Base-by-base conservation (phyloP, 2,888 invertebrate genomes). In the Athalia cordata region DNA sequence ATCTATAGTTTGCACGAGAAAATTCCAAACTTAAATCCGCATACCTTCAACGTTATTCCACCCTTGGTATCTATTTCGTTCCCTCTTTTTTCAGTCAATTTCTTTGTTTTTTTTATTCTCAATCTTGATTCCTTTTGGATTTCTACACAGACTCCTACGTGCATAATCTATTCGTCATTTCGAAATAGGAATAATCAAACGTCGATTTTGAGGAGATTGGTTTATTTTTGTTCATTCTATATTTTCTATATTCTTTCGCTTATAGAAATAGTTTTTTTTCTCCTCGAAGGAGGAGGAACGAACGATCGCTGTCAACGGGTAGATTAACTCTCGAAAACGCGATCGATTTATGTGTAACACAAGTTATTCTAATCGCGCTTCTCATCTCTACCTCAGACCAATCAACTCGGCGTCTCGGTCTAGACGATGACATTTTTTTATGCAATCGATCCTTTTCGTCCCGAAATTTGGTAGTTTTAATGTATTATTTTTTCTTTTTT, bases 311-410 rank as follows among this genome's bases (percentile, higher is more conserved):
- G 29, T 29, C 29, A 29, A 29, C 29, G 29, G 29, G 29, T 0
- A 29, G 29, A 29, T 29, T 2, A 29, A 29, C 29, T 29, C 29
- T 29, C 29, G 29, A 29, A 29, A 29, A 29, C 29, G 29, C 29
- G 29, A 29, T 29, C 29, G 29, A 68, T 68, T 55, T 50, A 68
- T 55, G 50, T 55, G n/a, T n/a, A 43, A 52, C 7, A 9, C 0
- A 55, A 68, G 68, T 68, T 68, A 68, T 68, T 68, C 52, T 29
- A 52, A 52, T 50, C 67, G 52, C 67, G 67, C 67, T 29, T 29
- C 29, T 29, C 2, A 29, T 29, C 29, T 29, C 29, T 29, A 29
- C 29, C 0, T 29, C 29, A 29, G 29, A 29, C 29, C 29, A 29
- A 29, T 29, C 29, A 29, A 29, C 29, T 29, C 29, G 29, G 29